Evolutionary conservation across 92 coral and sea anemone genomes (phyloP).

Genomic region (Phymanthus crucifer): DNA sequence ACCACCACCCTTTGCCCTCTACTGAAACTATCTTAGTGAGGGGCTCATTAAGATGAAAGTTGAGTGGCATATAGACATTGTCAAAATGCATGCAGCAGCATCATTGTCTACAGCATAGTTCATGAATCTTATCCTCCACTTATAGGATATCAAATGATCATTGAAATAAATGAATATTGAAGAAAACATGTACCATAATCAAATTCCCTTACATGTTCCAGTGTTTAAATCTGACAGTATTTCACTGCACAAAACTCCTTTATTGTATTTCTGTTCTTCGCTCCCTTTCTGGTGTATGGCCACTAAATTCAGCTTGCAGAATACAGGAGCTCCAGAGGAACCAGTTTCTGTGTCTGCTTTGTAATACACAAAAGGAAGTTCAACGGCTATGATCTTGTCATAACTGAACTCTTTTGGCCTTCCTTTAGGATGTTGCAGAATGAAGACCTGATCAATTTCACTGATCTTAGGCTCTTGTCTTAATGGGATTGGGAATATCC

Average conservation of each 20-base stretch:
- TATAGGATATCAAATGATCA: too few species aligned
- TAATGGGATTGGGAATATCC: slow-evolving; percentile 64
- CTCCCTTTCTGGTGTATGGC: slow-evolving; percentile 90
- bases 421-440: slow-evolving; percentile 93
- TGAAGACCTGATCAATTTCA: slow-evolving; percentile 64
- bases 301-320: slow-evolving; percentile 56
- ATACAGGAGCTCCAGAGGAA: slow-evolving; percentile 95
- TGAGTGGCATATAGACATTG: too few species aligned
- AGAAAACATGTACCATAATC: too few species aligned
- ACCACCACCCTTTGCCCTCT: too few species aligned
- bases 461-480: slow-evolving; percentile 57
- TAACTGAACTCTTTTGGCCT: slow-evolving; percentile 77
- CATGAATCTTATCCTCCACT: too few species aligned
- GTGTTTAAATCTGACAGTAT: slow-evolving; percentile 72
- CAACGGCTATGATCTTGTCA: slow-evolving; percentile 60
- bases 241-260: slow-evolving; percentile 90
- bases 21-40: too few species aligned
- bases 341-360: slow-evolving; percentile 93
- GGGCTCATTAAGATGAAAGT: too few species aligned
- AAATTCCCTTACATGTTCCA: slow-evolving; percentile 61
- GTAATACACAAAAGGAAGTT: slow-evolving; percentile 77
- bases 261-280: slow-evolving; percentile 73
- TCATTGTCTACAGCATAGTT: too few species aligned
- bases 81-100: too few species aligned
- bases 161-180: too few species aligned